These are phyloP conservation scores for Ellobius talpinus DNA, from an alignment of 2,113 vertebrate species.

Conservation along the genomic window DNA sequence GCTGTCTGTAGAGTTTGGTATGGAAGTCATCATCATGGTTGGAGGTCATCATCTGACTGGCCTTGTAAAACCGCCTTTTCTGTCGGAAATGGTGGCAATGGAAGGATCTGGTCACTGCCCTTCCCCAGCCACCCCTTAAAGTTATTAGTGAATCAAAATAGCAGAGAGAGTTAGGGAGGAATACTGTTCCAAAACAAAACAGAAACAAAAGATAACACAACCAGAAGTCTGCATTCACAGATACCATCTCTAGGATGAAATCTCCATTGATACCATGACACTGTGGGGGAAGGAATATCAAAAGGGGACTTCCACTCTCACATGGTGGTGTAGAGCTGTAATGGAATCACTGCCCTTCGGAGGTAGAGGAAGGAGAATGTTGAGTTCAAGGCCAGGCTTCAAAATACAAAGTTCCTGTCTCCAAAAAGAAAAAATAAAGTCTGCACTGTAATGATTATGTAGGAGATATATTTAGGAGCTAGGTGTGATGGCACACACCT, in stretches of 20 bases:
- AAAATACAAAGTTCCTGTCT: not conserved
- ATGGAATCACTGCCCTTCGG: not conserved
- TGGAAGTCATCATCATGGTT: constrained; percentile 37
- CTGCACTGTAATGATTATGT: not conserved
- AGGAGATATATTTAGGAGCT: not conserved
- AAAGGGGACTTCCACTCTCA: not conserved
- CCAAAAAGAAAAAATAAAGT: not conserved
- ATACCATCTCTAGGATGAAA: not conserved
- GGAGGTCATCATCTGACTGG: not conserved
- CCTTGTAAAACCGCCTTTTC: not conserved
- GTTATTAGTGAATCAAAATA: not conserved
- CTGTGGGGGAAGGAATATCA: not conserved
- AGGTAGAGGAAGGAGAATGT: not conserved
- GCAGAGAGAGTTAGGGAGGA: not conserved
- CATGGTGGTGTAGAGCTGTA: not conserved
- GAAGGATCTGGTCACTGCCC: not conserved
- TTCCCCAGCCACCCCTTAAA: not conserved
- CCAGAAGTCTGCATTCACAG: not conserved
- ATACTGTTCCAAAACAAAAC: not conserved
- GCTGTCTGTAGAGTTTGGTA: not conserved
- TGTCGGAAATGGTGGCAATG: not conserved
- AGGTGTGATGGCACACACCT: not conserved
- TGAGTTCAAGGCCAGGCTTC: not conserved
- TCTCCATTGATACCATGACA: not conserved
- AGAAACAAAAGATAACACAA: not conserved